Percentiles rank a stretch among this genome's conserved stretches.
These are phyloP conservation scores for Gryllus longicercus DNA, from an alignment of 2,888 invertebrate species.

Conservation along the genomic window DNA sequence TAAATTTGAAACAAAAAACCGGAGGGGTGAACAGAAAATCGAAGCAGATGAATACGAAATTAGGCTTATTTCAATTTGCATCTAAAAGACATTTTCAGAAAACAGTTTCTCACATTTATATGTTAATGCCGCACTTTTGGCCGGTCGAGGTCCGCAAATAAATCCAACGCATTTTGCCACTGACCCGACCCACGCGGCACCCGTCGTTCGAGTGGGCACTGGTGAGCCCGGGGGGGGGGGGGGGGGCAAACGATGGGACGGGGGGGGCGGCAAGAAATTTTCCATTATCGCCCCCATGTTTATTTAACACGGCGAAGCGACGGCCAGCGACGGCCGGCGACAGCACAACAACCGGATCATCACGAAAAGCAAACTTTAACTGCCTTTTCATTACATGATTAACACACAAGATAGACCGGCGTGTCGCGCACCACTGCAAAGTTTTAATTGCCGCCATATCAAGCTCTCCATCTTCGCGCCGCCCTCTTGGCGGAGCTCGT, in stretches of 20 bases:
- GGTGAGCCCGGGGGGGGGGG: not conserved
- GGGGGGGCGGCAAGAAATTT: not conserved
- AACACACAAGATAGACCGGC: not conserved
- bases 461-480: not conserved
- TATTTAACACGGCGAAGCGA: not conserved
- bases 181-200: not conserved
- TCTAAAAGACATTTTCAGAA: conserved; percentile 17
- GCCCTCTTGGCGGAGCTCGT: not conserved
- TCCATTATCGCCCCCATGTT: conserved; percentile 3
- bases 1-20: conserved; percentile 1
- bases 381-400: conserved; percentile 7
- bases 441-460: conserved; percentile 6
- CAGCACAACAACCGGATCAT: not conserved
- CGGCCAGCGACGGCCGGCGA: not conserved
- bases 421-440: not conserved
- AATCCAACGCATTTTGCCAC: not conserved
- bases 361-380: not conserved
- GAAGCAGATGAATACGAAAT: conserved; percentile 17
- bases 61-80: conserved; percentile 10
- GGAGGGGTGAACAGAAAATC: not conserved
- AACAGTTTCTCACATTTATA: conserved; percentile 11
- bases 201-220: not conserved
- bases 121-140: conserved; percentile 17
- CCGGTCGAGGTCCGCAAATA: conserved; percentile 4
- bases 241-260: not conserved